Conservation (phyloP, 2,797 vertebrate species). For the Hyperoplus lanceolatus region DNA sequence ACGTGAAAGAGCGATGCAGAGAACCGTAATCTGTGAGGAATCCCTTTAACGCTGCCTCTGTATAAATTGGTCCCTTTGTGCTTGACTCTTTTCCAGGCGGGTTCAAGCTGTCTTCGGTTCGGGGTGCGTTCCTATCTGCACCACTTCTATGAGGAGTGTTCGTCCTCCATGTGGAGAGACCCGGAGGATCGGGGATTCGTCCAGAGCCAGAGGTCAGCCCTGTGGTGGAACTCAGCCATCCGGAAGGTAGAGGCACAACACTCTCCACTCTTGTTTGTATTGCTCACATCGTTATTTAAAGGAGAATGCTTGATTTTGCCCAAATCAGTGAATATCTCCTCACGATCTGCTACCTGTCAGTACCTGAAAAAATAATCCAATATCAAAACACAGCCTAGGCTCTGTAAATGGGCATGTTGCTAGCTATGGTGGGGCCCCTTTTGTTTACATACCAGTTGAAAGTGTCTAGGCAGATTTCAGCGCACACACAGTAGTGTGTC, state of each 20-base stretch:
- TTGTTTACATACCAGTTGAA: no score
- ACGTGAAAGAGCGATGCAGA: background rate
- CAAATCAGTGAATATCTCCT: no score
- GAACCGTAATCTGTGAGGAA: background rate
- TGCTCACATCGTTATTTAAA: background rate
- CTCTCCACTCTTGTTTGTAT: background rate
- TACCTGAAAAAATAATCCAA: no score
- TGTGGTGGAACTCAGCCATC: constrained; percentile 90
- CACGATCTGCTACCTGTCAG: no score
- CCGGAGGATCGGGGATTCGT: constrained; percentile 86
- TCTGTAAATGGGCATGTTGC: no score
- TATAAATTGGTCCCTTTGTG: constrained; percentile 1
- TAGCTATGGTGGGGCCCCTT: no score
- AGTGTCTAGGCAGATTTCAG: no score
- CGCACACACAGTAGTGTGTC: no score
- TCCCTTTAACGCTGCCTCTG: no score
- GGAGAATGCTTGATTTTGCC: no score
- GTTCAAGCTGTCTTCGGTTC: constrained; percentile 89
- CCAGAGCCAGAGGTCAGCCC: constrained; percentile 91
- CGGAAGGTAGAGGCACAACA: constrained; percentile 89
- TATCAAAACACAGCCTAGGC: no score
- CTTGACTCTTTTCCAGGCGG: constrained; percentile 50
- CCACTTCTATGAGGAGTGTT: constrained; percentile 98
- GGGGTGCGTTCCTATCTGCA: constrained; percentile 98
- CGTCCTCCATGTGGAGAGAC: constrained; percentile 90